phyloP scores from a whole-genome alignment of 2,797 vertebrate genomes.

The Pteronotus mesoamericanus region DNA sequence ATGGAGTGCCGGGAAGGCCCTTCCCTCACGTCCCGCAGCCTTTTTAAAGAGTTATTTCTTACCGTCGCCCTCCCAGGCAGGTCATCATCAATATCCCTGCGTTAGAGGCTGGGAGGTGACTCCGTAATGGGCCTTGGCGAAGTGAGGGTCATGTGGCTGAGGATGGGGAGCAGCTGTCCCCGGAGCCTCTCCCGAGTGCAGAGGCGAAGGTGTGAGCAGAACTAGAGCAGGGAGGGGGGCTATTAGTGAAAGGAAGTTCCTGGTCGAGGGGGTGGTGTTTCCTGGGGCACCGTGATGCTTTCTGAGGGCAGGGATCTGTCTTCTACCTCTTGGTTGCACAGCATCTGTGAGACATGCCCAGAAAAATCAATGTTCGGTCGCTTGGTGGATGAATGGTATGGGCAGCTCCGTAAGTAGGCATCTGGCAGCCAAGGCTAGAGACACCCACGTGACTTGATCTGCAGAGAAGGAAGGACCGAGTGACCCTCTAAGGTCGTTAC shows the following conservation, averaged over 20 bases:
- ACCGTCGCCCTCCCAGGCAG: background rate
- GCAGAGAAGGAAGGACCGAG: background rate
- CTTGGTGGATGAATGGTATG: background rate
- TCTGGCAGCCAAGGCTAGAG: background rate
- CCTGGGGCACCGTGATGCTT: background rate
- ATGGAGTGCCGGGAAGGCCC: constrained; percentile 52
- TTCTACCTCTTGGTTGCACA: background rate
- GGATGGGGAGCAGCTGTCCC: constrained; percentile 53
- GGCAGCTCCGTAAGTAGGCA: background rate
- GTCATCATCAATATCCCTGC: constrained; percentile 23
- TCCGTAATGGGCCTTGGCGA: background rate
- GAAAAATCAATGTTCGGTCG: background rate
- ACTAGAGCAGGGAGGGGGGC: background rate
- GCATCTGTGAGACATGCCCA: background rate
- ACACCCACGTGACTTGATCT: background rate
- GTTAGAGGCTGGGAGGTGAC: background rate
- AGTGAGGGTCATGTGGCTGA: background rate
- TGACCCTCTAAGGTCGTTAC: background rate
- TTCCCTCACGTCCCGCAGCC: background rate
- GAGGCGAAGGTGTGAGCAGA: background rate
- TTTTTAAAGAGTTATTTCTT: constrained; percentile 53
- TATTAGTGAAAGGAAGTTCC: too few species aligned
- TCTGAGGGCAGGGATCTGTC: background rate
- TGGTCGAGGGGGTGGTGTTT: rapidly evolving
- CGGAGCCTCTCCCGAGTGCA: background rate